phyloP scores from a whole-genome alignment of 64 coral and sea anemone species.

The Dendrophyllia cribrosa region DNA sequence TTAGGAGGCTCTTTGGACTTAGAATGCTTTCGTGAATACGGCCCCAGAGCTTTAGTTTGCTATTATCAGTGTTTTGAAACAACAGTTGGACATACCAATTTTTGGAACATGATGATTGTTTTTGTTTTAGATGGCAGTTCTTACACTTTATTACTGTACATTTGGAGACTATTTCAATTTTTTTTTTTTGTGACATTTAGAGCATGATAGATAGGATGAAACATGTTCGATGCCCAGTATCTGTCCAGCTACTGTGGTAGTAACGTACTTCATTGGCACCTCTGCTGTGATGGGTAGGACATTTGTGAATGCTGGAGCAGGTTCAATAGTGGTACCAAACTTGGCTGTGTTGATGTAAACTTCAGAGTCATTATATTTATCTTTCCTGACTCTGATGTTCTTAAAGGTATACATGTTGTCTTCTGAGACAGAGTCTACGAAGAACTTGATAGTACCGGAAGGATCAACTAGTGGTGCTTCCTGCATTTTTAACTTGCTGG shows the following conservation, averaged over 20 bases:
- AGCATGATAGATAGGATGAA: conserved; percentile 39
- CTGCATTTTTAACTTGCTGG: conserved; percentile 8
- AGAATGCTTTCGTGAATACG: no score
- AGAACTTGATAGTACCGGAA: conserved; percentile 35
- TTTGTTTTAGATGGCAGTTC: conserved; percentile 73
- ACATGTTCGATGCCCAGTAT: conserved; percentile 41
- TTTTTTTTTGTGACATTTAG: conserved; percentile 50
- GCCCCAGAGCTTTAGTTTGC: no score
- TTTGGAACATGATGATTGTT: conserved; percentile 25
- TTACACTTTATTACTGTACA: conserved; percentile 46
- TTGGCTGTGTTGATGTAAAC: conserved; percentile 57
- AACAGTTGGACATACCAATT: conserved; percentile 61
- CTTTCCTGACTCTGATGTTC: conserved; percentile 48
- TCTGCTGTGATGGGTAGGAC: conserved; percentile 26
- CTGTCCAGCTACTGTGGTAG: conserved; percentile 45
- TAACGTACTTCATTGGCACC: conserved; percentile 16
- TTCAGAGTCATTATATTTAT: conserved; percentile 1
- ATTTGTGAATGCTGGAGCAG: conserved; percentile 27
- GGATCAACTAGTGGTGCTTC: conserved; percentile 25
- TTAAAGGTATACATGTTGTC: conserved; percentile 43
- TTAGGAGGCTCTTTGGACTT: no score
- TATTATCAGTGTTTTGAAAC: conserved; percentile 34
- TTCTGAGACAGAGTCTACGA: conserved; percentile 11
- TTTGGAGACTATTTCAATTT: not conserved
- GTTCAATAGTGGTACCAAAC: conserved; percentile 20